Conservation (phyloP, 2,797 vertebrate genomes). For the Dipus sagitta region DNA sequence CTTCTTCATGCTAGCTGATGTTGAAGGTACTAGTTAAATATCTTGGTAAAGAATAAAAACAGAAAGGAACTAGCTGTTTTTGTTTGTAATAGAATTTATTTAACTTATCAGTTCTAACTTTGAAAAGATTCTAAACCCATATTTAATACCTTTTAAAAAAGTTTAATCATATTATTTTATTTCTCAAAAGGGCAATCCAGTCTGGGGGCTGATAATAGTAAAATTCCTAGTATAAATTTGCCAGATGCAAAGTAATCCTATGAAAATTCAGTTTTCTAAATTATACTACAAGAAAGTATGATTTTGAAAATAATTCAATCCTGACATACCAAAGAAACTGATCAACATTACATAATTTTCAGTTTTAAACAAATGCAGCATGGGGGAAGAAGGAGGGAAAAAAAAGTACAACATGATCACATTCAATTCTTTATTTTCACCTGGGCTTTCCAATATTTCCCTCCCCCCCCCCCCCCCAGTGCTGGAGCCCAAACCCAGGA, state of each 20-base stretch:
- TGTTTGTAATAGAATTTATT: slow-evolving; percentile 29
- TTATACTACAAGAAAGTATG: neutral
- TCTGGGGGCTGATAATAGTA: neutral
- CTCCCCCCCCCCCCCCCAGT: too few relatives aligned
- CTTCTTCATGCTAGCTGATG: neutral
- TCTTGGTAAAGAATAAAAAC: neutral
- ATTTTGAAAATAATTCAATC: slow-evolving; percentile 39
- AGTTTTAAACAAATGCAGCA: slow-evolving; percentile 54
- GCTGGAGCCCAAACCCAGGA: neutral
- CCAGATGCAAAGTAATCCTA: neutral
- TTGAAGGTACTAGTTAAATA: slow-evolving; percentile 33
- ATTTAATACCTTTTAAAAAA: slow-evolving; percentile 1
- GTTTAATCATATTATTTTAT: slow-evolving; percentile 6
- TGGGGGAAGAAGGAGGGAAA: neutral
- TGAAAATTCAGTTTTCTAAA: slow-evolving; percentile 45
- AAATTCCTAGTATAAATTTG: neutral
- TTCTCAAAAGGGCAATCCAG: slow-evolving; percentile 22
- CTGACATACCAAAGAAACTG: slow-evolving; percentile 21
- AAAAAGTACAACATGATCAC: neutral
- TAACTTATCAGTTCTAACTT: slow-evolving; percentile 49
- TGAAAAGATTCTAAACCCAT: slow-evolving; percentile 27
- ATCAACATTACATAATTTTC: neutral
- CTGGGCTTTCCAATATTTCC: slow-evolving; percentile 57
- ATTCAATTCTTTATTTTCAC: slow-evolving; percentile 55
- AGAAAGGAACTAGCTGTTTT: neutral